Conservation (phyloP, 2,113 vertebrate species). For the Ictidomys tridecemlineatus region DNA sequence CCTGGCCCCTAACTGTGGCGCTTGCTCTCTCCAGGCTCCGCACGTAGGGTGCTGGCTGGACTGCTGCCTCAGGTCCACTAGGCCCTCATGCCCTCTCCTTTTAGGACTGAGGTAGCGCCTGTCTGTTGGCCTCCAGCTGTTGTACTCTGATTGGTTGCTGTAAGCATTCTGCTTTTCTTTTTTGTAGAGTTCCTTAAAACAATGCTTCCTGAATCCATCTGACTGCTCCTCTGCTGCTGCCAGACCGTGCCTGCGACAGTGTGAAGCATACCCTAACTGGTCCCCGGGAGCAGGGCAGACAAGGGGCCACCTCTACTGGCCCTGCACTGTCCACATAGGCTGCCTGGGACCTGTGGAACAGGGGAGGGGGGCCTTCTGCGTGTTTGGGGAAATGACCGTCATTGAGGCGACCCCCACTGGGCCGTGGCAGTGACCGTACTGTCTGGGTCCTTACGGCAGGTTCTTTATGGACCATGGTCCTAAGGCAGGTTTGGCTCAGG, state of each 20-base stretch:
- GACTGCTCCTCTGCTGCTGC: too few relatives aligned
- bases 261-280: background rate
- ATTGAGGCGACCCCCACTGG: accelerated
- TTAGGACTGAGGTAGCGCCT: accelerated
- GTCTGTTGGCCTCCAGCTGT: background rate
- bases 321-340: background rate
- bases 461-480: accelerated
- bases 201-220: background rate
- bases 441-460: accelerated
- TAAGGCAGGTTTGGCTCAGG: accelerated
- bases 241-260: background rate
- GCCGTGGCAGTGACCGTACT: accelerated
- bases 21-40: accelerated
- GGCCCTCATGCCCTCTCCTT: too few relatives aligned
- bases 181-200: background rate
- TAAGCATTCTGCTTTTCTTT: background rate
- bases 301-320: background rate
- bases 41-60: background rate
- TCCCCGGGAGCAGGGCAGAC: background rate
- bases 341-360: background rate
- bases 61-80: background rate
- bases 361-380: background rate
- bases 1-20: accelerated
- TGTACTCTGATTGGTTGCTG: too few relatives aligned
- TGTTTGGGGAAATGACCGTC: background rate